Base-by-base conservation (phyloP, 2,888 invertebrate genomes). In the Phortica okadai region DNA sequence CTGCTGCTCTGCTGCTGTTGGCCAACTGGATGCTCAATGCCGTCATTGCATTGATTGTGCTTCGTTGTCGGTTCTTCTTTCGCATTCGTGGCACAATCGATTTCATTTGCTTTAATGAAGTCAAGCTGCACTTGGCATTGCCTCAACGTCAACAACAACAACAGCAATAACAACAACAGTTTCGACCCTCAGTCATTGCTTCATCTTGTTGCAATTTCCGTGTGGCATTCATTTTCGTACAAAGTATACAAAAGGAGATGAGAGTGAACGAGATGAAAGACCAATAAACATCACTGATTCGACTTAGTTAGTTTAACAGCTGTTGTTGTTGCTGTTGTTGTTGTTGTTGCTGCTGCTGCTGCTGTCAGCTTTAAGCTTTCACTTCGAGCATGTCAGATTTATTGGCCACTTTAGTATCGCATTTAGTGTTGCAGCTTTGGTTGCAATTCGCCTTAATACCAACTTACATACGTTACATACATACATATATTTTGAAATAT, bases 61-160 rank as follows among this genome's bases (percentile, higher is more conserved):
- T 44, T n/a, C 42, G 25, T n/a, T 42, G 7, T 21, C 25, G 44
- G 6, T 67, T 67, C 7, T n/a, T 67, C 45, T 10, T n/a, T 45
- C 44, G 67, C 21, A 16, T 16, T 44, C 25, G 70, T n/a, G 33
- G 14, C 41, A 78, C 86, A 85, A 87, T 85, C 87, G 82, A 84
- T 87, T 87, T 82, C 83, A 87, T 87, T 84, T 84, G 76, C 76
- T 82, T 79, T 85, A 85, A 87, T 85, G 82, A 84, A 85, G 86
- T 82, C 79, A 75, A 45, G 66, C 56, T 72, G 25, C 44, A n/a
- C 11, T 72, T 72, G 70, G 54, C 56, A 72, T 42, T 50, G 62
- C 62, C 6, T 62, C 62, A 25, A 16, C 8, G 6, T 62, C 62
- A 62, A 21, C 62, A 62, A 7, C 33, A 25, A 4, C 25, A 25